Conservation (phyloP, 2,797 vertebrate species). For the Urophycis tenuis region DNA sequence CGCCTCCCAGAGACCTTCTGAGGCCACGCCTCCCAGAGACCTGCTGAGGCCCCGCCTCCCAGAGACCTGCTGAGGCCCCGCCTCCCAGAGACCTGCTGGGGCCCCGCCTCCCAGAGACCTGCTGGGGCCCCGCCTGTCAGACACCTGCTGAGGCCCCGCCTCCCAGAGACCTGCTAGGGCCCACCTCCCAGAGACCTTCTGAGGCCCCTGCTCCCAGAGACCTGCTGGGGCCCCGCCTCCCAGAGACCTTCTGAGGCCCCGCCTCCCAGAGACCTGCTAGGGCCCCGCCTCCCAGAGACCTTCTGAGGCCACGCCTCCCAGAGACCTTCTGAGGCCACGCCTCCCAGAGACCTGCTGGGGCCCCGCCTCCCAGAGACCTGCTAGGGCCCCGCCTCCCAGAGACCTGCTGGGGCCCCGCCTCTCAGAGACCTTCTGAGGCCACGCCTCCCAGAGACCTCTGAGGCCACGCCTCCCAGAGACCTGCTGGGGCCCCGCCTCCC, state of each 20-base stretch:
- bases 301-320: background rate
- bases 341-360: background rate
- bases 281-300: background rate
- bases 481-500: background rate
- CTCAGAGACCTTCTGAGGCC: background rate
- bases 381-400: background rate
- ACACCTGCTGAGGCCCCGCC: background rate
- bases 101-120: background rate
- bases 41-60: slow-evolving; percentile 16
- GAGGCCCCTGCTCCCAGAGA: background rate
- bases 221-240: slow-evolving; percentile 17
- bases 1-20: too few species aligned
- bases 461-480: background rate
- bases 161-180: background rate
- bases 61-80: background rate
- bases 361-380: background rate
- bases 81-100: too few species aligned
- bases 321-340: background rate
- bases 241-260: background rate
- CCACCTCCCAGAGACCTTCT: background rate
- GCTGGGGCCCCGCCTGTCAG: background rate
- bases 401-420: slow-evolving; percentile 17
- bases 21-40: background rate
- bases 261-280: too few species aligned
- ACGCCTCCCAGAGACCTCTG: background rate